These are phyloP conservation scores for Phenacoccus solenopsis DNA, from an alignment of 1,140 invertebrate genomes.

Conservation along the genomic window DNA sequence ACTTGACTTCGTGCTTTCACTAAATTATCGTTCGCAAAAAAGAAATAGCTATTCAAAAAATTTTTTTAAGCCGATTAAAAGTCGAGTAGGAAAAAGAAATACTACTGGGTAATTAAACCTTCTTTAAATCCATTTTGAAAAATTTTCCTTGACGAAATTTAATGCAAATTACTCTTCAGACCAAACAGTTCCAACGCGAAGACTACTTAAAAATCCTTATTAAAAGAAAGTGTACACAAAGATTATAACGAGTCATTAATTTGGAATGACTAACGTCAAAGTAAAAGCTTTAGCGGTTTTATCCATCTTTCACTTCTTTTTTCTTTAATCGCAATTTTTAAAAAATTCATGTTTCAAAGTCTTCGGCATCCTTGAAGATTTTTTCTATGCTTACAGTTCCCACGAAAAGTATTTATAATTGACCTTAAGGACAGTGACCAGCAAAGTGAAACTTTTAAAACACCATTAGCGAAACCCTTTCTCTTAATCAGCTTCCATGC, in stretches of 20 bases:
- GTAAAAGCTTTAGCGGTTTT: not conserved
- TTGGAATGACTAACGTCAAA: not conserved
- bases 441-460: no score
- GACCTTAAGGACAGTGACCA: no score
- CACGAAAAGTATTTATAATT: no score
- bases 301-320: not conserved
- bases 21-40: no score
- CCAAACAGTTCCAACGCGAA: not conserved
- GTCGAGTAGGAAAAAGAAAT: not conserved
- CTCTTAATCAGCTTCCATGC: no score
- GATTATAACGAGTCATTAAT: not conserved
- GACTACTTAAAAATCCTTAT: not conserved
- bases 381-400: no score
- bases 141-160: not conserved
- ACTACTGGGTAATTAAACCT: not conserved
- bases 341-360: no score
- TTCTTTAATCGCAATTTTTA: not conserved
- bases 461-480: no score
- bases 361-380: no score
- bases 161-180: not conserved
- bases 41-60: no score
- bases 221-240: conserved; percentile 3
- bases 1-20: no score
- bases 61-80: not conserved
- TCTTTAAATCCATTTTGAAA: not conserved